A percentile compares a stretch with the other conserved stretches of the same genome.
These are phyloP conservation scores for Apamea monoglypha DNA, from an alignment of 2,888 invertebrate genomes.

Conservation along the genomic window DNA sequence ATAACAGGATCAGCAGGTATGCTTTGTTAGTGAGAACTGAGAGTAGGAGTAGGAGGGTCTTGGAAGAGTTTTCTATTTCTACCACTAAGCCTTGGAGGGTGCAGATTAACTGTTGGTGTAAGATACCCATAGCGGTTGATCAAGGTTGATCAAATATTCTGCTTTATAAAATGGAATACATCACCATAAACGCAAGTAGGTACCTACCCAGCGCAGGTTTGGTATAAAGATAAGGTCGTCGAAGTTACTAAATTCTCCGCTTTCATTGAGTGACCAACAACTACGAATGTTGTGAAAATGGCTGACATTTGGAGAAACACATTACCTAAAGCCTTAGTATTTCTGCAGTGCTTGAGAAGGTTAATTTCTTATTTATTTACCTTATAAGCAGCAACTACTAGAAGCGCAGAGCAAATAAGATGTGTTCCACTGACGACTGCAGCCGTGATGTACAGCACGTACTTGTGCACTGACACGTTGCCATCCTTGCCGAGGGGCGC, in stretches of 20 bases:
- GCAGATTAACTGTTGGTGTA: not conserved
- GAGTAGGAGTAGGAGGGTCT: not conserved
- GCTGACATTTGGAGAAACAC: not conserved
- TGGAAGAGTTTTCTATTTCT: not conserved
- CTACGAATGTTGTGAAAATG: not conserved
- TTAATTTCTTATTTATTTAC: constrained; percentile 58
- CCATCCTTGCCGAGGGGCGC: constrained; percentile 79
- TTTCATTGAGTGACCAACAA: not conserved
- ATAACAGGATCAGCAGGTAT: not conserved
- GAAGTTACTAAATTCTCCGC: not conserved
- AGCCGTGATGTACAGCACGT: constrained; percentile 78
- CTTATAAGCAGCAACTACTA: constrained; percentile 84
- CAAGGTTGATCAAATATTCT: not conserved
- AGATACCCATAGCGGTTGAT: not conserved
- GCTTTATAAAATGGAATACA: not conserved
- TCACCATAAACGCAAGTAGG: not conserved
- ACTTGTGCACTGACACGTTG: constrained; percentile 76
- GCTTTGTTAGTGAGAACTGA: not conserved
- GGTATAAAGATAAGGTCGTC: not conserved
- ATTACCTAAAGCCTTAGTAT: not conserved
- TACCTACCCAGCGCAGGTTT: not conserved
- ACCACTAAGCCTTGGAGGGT: not conserved
- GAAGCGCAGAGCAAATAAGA: constrained; percentile 80
- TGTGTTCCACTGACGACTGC: constrained; percentile 81
- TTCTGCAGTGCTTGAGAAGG: not conserved